A percentile compares a stretch with the other conserved stretches of the same genome.
These are phyloP conservation scores for Phortica magna DNA, from an alignment of 2,888 invertebrate genomes.

Conservation along the genomic window DNA sequence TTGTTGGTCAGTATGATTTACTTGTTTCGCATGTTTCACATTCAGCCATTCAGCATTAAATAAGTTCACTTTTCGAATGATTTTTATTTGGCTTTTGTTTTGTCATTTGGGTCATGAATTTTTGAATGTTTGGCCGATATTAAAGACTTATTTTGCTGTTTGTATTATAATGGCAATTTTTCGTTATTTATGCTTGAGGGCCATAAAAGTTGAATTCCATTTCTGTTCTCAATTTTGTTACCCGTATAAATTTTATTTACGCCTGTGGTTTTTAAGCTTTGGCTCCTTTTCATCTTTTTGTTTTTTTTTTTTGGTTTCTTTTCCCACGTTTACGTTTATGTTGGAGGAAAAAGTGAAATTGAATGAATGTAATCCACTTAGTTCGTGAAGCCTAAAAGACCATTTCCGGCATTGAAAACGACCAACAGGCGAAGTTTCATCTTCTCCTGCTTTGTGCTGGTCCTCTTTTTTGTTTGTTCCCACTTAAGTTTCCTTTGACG, in stretches of 20 bases:
- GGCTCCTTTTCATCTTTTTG: slow-evolving; percentile 28
- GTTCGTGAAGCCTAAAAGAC: slow-evolving; percentile 19
- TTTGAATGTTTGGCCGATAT: no score
- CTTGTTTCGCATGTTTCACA: no score
- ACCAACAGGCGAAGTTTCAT: not conserved
- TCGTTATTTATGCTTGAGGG: slow-evolving; percentile 24
- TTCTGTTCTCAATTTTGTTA: slow-evolving; percentile 42
- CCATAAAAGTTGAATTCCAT: not conserved
- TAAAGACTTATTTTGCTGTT: no score
- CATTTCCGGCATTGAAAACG: slow-evolving; percentile 8
- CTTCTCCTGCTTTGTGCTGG: not conserved
- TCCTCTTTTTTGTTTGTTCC: not conserved
- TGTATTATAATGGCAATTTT: not conserved
- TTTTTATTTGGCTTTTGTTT: no score
- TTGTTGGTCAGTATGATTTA: no score
- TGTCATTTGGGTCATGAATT: no score
- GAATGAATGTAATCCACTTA: slow-evolving; percentile 31
- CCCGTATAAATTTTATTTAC: slow-evolving; percentile 32
- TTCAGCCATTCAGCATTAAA: no score
- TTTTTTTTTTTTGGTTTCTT: slow-evolving; percentile 43
- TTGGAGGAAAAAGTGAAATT: slow-evolving; percentile 4
- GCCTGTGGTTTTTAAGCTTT: slow-evolving; percentile 56
- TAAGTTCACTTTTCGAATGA: no score
- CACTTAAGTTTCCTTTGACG: not conserved
- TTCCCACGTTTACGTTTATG: not conserved